A percentile compares a stretch with the other conserved stretches of the same genome.
Conservation (phyloP, 2,113 vertebrate genomes). For the Genyomyrus donnyi region DNA sequence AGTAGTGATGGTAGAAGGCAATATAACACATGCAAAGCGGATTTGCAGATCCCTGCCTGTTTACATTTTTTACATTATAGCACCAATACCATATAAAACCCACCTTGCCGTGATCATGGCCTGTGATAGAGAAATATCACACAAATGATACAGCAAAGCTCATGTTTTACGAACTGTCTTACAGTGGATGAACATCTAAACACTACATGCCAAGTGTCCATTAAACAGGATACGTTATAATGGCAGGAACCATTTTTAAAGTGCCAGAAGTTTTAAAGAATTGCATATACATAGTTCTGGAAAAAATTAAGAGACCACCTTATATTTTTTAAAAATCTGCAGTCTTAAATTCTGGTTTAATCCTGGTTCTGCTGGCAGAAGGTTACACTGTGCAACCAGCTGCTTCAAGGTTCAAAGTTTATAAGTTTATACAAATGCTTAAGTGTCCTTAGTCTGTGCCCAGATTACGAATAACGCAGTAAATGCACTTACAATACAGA, state of each 20-base stretch:
- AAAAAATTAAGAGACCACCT: neutral
- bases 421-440: neutral
- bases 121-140: neutral
- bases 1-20: neutral
- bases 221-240: neutral
- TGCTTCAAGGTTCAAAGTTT: neutral
- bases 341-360: neutral
- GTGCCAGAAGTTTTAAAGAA: neutral
- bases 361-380: neutral
- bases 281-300: neutral
- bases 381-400: neutral
- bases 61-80: neutral
- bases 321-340: too few species aligned
- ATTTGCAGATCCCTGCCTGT: constrained; percentile 23
- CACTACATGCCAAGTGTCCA: neutral
- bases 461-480: neutral
- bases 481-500: neutral
- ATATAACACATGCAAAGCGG: constrained; percentile 31
- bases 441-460: neutral
- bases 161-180: neutral
- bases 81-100: neutral
- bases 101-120: neutral
- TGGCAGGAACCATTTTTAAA: neutral
- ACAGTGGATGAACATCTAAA: neutral
- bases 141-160: neutral